Conservation (phyloP, 2,113 vertebrate genomes). For the Thunnus thynnus region DNA sequence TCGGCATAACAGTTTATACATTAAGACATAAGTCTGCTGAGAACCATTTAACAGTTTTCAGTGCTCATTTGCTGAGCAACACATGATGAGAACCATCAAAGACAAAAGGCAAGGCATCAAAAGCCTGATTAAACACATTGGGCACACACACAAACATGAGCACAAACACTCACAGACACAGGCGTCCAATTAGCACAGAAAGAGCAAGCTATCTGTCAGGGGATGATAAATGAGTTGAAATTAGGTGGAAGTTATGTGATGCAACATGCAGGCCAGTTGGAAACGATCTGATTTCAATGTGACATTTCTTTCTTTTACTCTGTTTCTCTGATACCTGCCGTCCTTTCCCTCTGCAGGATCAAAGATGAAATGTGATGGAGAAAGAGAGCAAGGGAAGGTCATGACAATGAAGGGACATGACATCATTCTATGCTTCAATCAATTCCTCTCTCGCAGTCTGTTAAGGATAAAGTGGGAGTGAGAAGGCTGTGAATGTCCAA, state of each 20-base stretch:
- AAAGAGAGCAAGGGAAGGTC: neutral
- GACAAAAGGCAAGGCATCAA: slow-evolving; percentile 19
- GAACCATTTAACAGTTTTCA: slow-evolving; percentile 34
- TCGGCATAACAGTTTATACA: neutral
- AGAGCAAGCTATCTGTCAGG: slow-evolving; percentile 22
- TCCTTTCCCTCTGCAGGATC: slow-evolving; percentile 17
- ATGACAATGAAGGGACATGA: neutral
- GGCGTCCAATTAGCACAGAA: slow-evolving; percentile 17
- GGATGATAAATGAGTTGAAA: slow-evolving; percentile 27
- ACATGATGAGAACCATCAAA: slow-evolving; percentile 61
- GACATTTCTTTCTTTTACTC: neutral
- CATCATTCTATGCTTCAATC: neutral
- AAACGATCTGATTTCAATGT: neutral
- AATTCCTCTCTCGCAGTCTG: neutral
- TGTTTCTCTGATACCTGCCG: neutral
- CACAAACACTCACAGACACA: slow-evolving; percentile 10
- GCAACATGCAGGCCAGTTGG: neutral
- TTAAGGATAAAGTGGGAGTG: neutral
- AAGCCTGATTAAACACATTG: slow-evolving; percentile 27
- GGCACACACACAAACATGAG: neutral
- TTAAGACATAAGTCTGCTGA: slow-evolving; percentile 21
- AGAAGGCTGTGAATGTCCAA: neutral
- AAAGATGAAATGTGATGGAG: neutral
- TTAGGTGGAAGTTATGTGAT: slow-evolving; percentile 18
- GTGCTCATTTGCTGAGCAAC: slow-evolving; percentile 31